Evolutionary conservation across 2,888 invertebrate species (phyloP).

Genomic region (Dichetophora obliterata): DNA sequence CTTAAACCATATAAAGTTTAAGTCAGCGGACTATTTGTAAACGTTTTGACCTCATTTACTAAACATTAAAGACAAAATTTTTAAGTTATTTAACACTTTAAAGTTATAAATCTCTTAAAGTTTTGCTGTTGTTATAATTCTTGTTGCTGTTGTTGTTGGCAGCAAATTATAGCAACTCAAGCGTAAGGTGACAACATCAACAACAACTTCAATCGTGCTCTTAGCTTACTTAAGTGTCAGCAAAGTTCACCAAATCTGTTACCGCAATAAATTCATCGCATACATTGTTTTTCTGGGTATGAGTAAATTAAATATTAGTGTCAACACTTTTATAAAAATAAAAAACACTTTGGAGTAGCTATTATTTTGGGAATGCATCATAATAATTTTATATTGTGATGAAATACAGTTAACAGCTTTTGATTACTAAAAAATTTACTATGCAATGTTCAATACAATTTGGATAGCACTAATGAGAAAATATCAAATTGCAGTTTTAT

Average conservation of each 20-base stretch:
- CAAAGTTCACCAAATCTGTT: neutral
- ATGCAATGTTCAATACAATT: no score
- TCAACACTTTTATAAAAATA: neutral
- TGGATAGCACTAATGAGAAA: no score
- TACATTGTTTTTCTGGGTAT: neutral
- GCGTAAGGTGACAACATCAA: slow-evolving; percentile 24
- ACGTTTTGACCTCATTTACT: neutral
- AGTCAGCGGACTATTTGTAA: neutral
- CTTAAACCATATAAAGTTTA: no score
- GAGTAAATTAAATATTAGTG: slow-evolving; percentile 2
- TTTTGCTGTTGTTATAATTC: slow-evolving; percentile 21
- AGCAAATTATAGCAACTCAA: slow-evolving; percentile 16
- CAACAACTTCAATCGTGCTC: neutral
- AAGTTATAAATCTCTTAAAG: neutral
- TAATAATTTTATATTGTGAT: no score
- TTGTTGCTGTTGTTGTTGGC: slow-evolving; percentile 11
- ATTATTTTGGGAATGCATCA: no score
- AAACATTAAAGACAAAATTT: neutral
- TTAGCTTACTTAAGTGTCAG: neutral
- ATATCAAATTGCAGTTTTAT: no score
- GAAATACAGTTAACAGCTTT: no score
- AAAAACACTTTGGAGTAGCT: no score
- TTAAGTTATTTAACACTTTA: neutral
- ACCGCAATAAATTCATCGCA: neutral
- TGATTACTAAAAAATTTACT: no score